Evolutionary conservation across 2,888 invertebrate genomes (phyloP).

Genomic region (Thecophora atra): DNA sequence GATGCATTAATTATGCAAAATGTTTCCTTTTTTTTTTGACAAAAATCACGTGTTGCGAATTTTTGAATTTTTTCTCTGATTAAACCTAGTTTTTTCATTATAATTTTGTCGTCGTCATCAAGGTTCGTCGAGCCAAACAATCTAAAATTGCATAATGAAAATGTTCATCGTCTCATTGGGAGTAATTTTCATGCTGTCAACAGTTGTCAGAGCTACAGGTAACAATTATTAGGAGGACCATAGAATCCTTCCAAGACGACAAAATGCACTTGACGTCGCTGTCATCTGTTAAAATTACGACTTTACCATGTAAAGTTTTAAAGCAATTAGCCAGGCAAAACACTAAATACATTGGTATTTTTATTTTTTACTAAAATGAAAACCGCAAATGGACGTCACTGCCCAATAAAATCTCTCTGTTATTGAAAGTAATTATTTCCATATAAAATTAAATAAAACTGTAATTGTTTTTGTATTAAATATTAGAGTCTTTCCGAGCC

Average conservation of each 20-base stretch:
- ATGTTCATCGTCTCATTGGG: slow-evolving; percentile 52
- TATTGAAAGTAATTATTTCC: too few relatives aligned
- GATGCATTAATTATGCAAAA: neutral
- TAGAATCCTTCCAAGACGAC: too few relatives aligned
- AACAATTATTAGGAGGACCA: slow-evolving; percentile 38
- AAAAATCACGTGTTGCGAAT: slow-evolving; percentile 33
- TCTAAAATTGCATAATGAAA: slow-evolving; percentile 48
- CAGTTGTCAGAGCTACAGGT: slow-evolving; percentile 64
- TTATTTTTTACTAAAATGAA: too few relatives aligned
- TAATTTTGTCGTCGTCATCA: neutral
- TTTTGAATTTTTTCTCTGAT: slow-evolving; percentile 16
- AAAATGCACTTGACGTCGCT: too few relatives aligned
- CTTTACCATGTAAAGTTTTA: neutral
- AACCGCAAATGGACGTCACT: too few relatives aligned
- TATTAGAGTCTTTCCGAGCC: too few relatives aligned
- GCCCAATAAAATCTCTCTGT: too few relatives aligned
- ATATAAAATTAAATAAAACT: too few relatives aligned
- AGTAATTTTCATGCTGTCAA: slow-evolving; percentile 65
- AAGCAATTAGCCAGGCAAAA: neutral
- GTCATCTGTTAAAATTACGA: too few relatives aligned
- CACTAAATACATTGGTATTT: too few relatives aligned
- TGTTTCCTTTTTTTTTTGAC: neutral
- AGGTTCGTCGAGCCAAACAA: neutral
- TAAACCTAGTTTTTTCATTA: slow-evolving; percentile 34
- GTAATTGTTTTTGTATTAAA: too few relatives aligned